Evolutionary conservation across 2,113 vertebrate genomes (phyloP), one percentile per base, ranked within the genome.

Genomic region (Toxotes jaculatrix): DNA sequence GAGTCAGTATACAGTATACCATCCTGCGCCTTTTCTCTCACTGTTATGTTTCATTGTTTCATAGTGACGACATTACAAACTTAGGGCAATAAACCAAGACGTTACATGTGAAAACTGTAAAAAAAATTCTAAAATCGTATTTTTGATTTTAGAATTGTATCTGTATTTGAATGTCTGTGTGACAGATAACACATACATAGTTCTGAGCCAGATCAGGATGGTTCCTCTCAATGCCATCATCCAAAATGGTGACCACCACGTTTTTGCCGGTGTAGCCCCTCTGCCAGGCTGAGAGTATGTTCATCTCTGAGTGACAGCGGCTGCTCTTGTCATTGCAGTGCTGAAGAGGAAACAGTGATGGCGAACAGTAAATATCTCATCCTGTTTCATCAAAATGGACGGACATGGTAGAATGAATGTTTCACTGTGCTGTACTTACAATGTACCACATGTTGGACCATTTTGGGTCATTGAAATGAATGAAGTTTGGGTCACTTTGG

Each of bases 371-470:
- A 21, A 47, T 4, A 19, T 31, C 19, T 65, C 2, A 21, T 55
- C 12, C 40, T 17, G 8, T 61, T 36, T 19, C 0, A 8, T 31
- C 16, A 4, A 55, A 66, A 60, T 19, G 27, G 3, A 11, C 11
- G 17, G 5, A 36, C 34, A 68, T 3, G 6, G 7, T 14, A n/a
- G 7, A 0, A n/a, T 19, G 12, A 74, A 31, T 36, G 7, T 27
- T 17, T 63, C 3, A 31, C 49, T 63, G 62, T n/a, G 17, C 6
- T 45, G 11, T 75, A 96, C 97, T 95, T 88, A 98, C 97, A 94
- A 98, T 95, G 89, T 98, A 98, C 97, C 97, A 98, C 97, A 98
- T 98, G 94, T 95, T 96, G 69, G 97, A 96, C 97, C 97, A 98
- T 82, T 97, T 96, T 0, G 97, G 96, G 89, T 98, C 97, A 0